A percentile compares a stretch with the other conserved stretches of the same genome.
Conservation (phyloP, 2,888 invertebrate species). For the Protophormia terraenovae region DNA sequence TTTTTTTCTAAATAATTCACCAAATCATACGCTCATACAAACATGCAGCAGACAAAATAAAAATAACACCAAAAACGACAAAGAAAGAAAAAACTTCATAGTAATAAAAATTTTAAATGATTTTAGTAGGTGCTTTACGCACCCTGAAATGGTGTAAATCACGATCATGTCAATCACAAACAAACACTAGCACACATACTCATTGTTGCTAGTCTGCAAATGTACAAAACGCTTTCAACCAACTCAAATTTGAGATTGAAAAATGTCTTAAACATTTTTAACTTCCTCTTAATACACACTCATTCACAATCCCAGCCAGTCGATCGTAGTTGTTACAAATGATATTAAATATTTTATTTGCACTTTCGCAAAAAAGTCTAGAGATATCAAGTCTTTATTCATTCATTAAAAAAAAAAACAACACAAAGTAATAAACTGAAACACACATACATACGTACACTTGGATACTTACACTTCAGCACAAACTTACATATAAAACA, state of each 20-base stretch:
- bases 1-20: slow-evolving; percentile 19
- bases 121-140: slow-evolving; percentile 66
- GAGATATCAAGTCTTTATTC: slow-evolving; percentile 28
- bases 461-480: too few species aligned
- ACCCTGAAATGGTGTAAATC: slow-evolving; percentile 78
- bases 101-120: slow-evolving; percentile 57
- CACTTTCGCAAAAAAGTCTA: slow-evolving; percentile 27
- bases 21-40: background rate
- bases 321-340: slow-evolving; percentile 45
- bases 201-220: background rate
- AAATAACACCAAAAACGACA: background rate
- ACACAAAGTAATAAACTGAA: slow-evolving; percentile 1
- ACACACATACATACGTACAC: too few species aligned
- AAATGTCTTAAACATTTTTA: slow-evolving; percentile 40
- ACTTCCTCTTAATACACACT: slow-evolving; percentile 37
- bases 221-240: background rate
- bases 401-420: slow-evolving; percentile 43
- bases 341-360: slow-evolving; percentile 62
- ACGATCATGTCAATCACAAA: slow-evolving; percentile 79
- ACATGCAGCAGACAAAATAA: background rate
- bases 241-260: slow-evolving; percentile 44
- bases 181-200: slow-evolving; percentile 21
- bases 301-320: background rate
- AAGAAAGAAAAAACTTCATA: slow-evolving; percentile 28
- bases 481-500: background rate